Base-by-base conservation (phyloP, 2,888 invertebrate genomes). In the Bedellia somnulentella region DNA sequence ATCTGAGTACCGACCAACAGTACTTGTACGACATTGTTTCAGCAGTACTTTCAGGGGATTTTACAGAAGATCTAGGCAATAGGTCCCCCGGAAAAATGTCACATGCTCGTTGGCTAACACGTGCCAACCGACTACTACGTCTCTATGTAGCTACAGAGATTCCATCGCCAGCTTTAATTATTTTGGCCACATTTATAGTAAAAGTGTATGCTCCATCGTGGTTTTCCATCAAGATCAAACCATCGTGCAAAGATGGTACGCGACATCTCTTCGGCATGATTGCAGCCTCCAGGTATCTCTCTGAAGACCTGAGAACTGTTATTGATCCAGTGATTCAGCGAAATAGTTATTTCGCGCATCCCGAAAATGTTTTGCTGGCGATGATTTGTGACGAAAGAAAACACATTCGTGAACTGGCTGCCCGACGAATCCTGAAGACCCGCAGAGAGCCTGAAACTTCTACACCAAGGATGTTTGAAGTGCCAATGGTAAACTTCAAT, bases 341-440 rank as follows among this genome's bases (percentile, higher is more conserved):
- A 32, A 43, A 44, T 16, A 15, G 33, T 17, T 41, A 39, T 31
- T 48, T 42, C 34, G 46, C 42, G 5, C 45, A 49, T 33, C 38
- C 41, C 3, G 47, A 48, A 37, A 48, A 44, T 27, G 9, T 46
- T 26, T 30, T 48, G 14, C 17, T 46, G n/a, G 40, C 41, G 11
- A 44, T 45, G 44, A 24, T 43, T 12, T 33, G 31, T 6, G 45
- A 48, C 31, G 9, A 30, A 2, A 24, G 30, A 17, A 11, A 4
- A 12, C 31, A 41, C 29, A 34, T 40, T 26, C 27, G 43, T 30
- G 38, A 45, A 23, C 26, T 45, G 8, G 44, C 39, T n/a, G 34
- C 40, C 3, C 35, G 44, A 5, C 36, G 43, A 8, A 42, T 46
- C 26, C 27, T 43, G 25, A 42, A 42, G 33, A 36, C 41, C 15